Conservation (phyloP, 2,113 vertebrate genomes). For the Chloroceryle aenea region DNA sequence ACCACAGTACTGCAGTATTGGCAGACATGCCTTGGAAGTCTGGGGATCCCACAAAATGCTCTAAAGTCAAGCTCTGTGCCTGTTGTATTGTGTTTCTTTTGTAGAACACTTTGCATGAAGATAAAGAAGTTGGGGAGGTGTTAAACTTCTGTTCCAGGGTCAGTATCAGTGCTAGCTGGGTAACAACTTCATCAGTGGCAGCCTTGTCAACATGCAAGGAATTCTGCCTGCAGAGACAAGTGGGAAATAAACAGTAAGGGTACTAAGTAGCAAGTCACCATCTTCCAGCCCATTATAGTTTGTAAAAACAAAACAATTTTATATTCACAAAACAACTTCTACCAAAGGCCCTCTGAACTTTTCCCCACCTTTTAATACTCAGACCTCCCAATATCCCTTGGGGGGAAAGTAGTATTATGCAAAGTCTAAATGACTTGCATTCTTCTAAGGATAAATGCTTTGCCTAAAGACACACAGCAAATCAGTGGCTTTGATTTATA, state of each 20-base stretch:
- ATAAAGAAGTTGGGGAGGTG: not conserved
- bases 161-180: not conserved
- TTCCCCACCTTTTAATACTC: not conserved
- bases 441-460: conserved; percentile 41
- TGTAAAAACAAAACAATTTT: not conserved
- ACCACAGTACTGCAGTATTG: not conserved
- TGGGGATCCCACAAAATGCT: not conserved
- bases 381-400: not conserved
- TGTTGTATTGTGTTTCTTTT: not conserved
- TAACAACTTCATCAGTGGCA: not conserved
- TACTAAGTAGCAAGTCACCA: not conserved
- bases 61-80: accelerated
- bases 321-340: not conserved
- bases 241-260: accelerated
- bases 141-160: not conserved
- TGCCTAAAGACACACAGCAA: conserved; percentile 45
- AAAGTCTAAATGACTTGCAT: conserved; percentile 27
- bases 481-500: conserved; percentile 57
- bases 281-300: not conserved
- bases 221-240: not conserved
- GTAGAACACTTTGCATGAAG: not conserved
- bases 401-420: not conserved
- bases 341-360: not conserved
- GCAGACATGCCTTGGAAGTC: not conserved
- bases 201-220: not conserved